Conservation (phyloP, 35 echinoderm and acorn worm species). For the Eucidaris tribuloides region DNA sequence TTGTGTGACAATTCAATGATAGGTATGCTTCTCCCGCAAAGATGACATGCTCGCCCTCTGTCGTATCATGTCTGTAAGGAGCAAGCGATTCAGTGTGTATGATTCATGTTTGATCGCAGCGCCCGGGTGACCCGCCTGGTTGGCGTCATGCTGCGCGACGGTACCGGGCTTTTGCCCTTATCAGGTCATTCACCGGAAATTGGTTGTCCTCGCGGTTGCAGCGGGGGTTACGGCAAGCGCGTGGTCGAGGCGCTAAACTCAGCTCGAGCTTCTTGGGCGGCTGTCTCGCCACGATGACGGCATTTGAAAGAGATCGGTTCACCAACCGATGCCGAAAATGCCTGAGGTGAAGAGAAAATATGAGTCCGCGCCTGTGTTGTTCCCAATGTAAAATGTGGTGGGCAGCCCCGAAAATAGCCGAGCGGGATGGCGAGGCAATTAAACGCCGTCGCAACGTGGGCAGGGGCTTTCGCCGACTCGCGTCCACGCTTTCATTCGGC, state of each 20-base stretch:
- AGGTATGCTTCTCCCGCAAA: no score
- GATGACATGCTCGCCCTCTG: no score
- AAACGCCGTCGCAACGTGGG: slow-evolving; percentile 19
- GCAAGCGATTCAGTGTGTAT: background rate
- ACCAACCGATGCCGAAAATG: slow-evolving; percentile 59
- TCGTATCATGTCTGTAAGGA: background rate
- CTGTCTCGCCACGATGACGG: slow-evolving; percentile 31
- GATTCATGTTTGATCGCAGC: background rate
- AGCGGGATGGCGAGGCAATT: slow-evolving; percentile 49
- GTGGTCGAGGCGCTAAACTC: background rate
- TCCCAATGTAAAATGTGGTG: slow-evolving; percentile 68
- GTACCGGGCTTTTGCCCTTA: background rate
- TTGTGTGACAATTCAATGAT: no score
- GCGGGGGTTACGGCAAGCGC: background rate
- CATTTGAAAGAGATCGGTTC: slow-evolving; percentile 58
- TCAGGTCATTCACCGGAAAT: background rate
- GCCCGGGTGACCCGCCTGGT: background rate
- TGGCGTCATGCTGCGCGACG: background rate
- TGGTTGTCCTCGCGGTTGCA: background rate
- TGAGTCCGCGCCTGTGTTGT: slow-evolving; percentile 29
- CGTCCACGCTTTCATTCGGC: background rate
- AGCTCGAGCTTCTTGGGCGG: slow-evolving; percentile 24
- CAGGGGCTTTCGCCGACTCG: slow-evolving; percentile 1
- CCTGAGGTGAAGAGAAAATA: slow-evolving; percentile 62
- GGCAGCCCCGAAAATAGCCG: slow-evolving; percentile 45